Base-by-base conservation (phyloP, 2,797 vertebrate species). In the Psittacula echo region DNA sequence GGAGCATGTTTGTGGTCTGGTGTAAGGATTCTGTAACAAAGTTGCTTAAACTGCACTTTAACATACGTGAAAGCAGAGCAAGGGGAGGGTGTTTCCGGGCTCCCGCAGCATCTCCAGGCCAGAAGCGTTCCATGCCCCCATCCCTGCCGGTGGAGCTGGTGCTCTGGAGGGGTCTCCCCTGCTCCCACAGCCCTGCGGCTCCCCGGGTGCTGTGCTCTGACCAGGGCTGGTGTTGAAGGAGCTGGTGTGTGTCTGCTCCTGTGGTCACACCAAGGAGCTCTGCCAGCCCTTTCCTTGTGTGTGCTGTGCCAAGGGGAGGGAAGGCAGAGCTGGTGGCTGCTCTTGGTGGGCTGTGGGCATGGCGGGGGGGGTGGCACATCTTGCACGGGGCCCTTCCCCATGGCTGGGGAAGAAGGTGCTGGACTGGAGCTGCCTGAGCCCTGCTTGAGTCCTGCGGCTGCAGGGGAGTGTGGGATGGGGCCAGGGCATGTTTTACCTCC, bases 321-420 rank as follows among this genome's bases (percentile, higher is more conserved):
- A 50, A 11, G 26, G 27, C 15, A 20, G 60, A 20, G 32, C 21
- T 7, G 30, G 1, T 3, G 2, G 11, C 30, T 29, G 34, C 24
- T 64, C 29, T 30, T 22, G 34, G 26, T 68, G 72, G 26, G 32
- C 23, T 50, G 64, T 67, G 51, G 32, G 10, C 37, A 2, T 0
- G 11, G 20, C 20, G 16, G 39, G 42, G 32, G 6, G 51, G 11
- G 3, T 39, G 2, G 34, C 11, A 53, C 12, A 53, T 24, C 54
- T 7, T 7, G 26, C 2, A 0, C 1, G 2, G n/a, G 42, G 41
- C 44, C 32, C 17, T 26, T 54, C 45, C 37, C 0, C 5, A 3
- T 42, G 71, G 41, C 19, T 0, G 2, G 39, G 4, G 17, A 10
- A 34, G 61, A 39, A n/a, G 58, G 58, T 0, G 5, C 29, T 64